A percentile compares a stretch with the other conserved stretches of the same genome.
These are phyloP conservation scores for Phytoseiulus persimilis DNA, from an alignment of 2,888 invertebrate genomes.

Conservation along the genomic window DNA sequence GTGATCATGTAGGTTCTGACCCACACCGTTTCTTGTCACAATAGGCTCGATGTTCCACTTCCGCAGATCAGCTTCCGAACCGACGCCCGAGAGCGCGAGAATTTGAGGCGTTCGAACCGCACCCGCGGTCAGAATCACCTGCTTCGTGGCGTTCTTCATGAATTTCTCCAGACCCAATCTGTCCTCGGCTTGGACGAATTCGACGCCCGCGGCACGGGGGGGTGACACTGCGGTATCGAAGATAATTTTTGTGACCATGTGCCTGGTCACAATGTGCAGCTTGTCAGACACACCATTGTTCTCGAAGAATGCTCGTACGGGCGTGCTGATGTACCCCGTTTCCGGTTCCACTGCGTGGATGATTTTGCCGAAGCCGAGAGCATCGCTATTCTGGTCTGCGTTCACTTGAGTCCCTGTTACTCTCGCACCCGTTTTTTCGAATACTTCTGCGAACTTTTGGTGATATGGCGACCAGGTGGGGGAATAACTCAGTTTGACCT, in stretches of 20 bases:
- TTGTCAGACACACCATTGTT: neutral
- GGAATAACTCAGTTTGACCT: neutral
- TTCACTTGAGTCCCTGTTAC: neutral
- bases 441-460: neutral
- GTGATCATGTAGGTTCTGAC: conserved; percentile 22
- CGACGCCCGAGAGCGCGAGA: neutral
- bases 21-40: neutral
- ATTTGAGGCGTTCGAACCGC: neutral
- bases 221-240: neutral
- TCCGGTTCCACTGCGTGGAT: neutral
- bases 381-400: neutral
- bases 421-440: neutral
- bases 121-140: neutral
- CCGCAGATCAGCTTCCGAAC: neutral
- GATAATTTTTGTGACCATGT: neutral
- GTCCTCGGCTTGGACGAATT: neutral
- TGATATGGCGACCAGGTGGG: neutral
- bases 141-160: neutral
- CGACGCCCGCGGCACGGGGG: neutral
- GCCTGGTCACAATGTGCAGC: neutral
- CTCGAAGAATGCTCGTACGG: conserved; percentile 1
- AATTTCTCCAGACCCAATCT: neutral
- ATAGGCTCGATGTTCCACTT: neutral
- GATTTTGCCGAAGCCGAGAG: neutral
- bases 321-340: neutral